Percentiles rank a stretch among this genome's conserved stretches.
Conservation (phyloP, 2,797 vertebrate species). For the Centropyge bicolor region DNA sequence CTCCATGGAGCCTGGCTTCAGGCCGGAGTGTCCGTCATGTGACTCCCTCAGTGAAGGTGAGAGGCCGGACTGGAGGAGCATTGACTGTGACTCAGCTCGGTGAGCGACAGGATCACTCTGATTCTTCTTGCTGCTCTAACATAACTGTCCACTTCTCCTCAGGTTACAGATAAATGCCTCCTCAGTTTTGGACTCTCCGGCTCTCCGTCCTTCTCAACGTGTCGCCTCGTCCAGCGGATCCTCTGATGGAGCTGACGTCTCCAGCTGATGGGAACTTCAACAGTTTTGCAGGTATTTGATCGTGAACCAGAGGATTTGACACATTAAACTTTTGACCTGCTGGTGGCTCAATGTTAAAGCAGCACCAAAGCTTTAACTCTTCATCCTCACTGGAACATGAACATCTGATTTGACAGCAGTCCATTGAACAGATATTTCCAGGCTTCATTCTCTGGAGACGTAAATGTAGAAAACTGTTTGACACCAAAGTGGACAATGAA, state of each 20-base stretch:
- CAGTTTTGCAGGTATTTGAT: too few species aligned
- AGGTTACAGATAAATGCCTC: too few species aligned
- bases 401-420: not conserved
- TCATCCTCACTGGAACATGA: too few species aligned
- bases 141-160: too few species aligned
- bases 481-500: too few species aligned
- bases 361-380: too few species aligned
- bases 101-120: constrained; percentile 6
- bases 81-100: constrained; percentile 5
- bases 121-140: not conserved
- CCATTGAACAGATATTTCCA: not conserved
- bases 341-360: not conserved
- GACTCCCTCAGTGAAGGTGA: constrained; percentile 24
- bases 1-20: not conserved
- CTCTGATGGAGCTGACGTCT: too few species aligned
- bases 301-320: too few species aligned
- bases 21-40: not conserved
- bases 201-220: too few species aligned
- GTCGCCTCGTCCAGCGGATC: too few species aligned
- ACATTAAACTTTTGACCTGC: not conserved
- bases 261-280: too few species aligned
- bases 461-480: not conserved
- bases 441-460: not conserved
- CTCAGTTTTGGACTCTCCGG: too few species aligned
- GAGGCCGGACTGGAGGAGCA: not conserved